Percentiles rank a stretch among this genome's conserved stretches.
These are phyloP conservation scores for Neosilurus mollespiculum DNA, from an alignment of 2,797 vertebrate genomes.

Conservation along the genomic window DNA sequence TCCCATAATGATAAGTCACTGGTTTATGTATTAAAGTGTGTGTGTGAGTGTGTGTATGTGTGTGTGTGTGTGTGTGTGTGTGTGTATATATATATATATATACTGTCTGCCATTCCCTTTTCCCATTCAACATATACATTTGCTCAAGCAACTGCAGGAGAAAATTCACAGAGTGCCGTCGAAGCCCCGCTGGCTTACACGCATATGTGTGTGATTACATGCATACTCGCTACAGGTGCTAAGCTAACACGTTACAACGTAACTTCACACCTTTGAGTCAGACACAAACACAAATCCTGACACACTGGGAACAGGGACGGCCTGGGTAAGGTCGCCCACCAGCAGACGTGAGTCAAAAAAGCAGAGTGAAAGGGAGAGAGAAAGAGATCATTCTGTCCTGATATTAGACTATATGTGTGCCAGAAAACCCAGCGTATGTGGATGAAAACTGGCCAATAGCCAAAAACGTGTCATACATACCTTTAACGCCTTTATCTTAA, in stretches of 20 bases:
- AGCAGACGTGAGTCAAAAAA: constrained; percentile 29
- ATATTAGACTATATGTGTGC: no score
- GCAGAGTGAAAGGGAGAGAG: background rate
- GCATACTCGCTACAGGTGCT: constrained; percentile 21
- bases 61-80: constrained; percentile 16
- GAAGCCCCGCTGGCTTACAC: constrained; percentile 35
- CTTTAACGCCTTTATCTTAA: background rate
- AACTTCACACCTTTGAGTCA: constrained; percentile 46
- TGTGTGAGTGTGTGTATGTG: no score
- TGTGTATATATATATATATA: constrained; percentile 3
- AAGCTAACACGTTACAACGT: constrained; percentile 26
- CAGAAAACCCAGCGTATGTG: background rate
- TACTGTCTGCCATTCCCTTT: background rate
- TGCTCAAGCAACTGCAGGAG: constrained; percentile 22
- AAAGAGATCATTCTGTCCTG: no score
- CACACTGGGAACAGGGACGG: constrained; percentile 33
- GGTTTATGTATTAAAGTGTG: constrained; percentile 25
- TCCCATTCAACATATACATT: constrained; percentile 38
- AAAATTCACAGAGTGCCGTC: constrained; percentile 40
- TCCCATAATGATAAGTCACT: constrained; percentile 8
- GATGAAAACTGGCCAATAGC: background rate
- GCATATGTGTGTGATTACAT: constrained; percentile 30
- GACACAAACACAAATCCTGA: constrained; percentile 51
- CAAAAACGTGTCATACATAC: background rate
- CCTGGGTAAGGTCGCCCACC: constrained; percentile 18